A percentile compares a stretch with the other conserved stretches of the same genome.
Conservation (phyloP, 2,888 invertebrate genomes). For the Schizaphis graminum region DNA sequence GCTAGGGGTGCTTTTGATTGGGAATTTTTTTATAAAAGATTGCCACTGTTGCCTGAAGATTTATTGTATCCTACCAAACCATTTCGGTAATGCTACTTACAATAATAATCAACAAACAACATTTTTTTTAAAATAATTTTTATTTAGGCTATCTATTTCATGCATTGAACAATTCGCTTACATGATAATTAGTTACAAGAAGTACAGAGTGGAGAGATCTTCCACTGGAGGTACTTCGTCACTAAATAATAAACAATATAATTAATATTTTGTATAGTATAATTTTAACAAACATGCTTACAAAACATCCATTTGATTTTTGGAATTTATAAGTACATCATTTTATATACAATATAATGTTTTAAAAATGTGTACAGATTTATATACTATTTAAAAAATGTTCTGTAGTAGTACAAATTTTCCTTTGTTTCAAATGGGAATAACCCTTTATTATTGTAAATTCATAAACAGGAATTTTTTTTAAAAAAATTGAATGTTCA, state of each 20-base stretch:
- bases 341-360: background rate
- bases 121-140: background rate
- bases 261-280: background rate
- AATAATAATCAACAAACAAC: background rate
- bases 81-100: constrained; percentile 77
- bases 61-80: constrained; percentile 83
- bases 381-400: background rate
- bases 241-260: background rate
- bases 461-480: background rate
- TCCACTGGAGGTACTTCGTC: background rate
- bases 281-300: background rate
- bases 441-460: background rate
- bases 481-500: background rate
- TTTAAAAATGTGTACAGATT: background rate
- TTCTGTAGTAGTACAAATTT: background rate
- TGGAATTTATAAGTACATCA: background rate
- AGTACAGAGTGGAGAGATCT: background rate
- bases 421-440: background rate
- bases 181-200: background rate
- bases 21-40: constrained; percentile 96
- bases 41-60: constrained; percentile 84
- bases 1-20: constrained; percentile 96
- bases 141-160: background rate
- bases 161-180: background rate
- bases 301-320: no score